phyloP scores from a whole-genome alignment of 2,797 vertebrate species.

The Rhinella marina region DNA sequence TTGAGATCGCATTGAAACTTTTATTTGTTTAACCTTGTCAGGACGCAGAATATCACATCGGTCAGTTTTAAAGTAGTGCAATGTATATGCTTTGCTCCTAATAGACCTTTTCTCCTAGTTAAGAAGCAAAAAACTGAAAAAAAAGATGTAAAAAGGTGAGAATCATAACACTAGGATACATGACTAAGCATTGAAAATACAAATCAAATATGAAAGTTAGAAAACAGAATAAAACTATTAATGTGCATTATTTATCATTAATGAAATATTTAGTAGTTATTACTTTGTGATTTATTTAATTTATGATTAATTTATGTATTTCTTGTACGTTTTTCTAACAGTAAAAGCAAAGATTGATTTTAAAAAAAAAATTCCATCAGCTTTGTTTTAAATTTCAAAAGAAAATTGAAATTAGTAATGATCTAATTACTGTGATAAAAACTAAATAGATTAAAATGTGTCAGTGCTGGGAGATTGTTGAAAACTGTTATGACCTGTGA shows the following conservation, averaged over 20 bases:
- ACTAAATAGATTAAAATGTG: neutral
- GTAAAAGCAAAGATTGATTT: neutral
- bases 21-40: constrained; percentile 59
- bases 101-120: neutral
- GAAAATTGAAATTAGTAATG: neutral
- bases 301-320: neutral
- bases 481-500: constrained; percentile 30
- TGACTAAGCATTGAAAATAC: neutral
- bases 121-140: neutral
- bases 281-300: neutral
- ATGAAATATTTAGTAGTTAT: neutral
- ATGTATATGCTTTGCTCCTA: constrained; percentile 8
- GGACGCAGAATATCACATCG: constrained; percentile 14
- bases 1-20: constrained; percentile 39
- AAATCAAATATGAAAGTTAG: neutral
- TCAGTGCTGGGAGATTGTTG: constrained; percentile 18
- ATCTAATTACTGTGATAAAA: constrained; percentile 7
- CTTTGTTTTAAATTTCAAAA: neutral
- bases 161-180: neutral
- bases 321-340: neutral
- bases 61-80: neutral
- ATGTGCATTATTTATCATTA: neutral
- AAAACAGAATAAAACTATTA: neutral
- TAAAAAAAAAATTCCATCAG: neutral
- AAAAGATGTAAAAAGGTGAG: neutral